phyloP scores from a whole-genome alignment of 1,140 invertebrate genomes.

The Drosophila kepulauana region DNA sequence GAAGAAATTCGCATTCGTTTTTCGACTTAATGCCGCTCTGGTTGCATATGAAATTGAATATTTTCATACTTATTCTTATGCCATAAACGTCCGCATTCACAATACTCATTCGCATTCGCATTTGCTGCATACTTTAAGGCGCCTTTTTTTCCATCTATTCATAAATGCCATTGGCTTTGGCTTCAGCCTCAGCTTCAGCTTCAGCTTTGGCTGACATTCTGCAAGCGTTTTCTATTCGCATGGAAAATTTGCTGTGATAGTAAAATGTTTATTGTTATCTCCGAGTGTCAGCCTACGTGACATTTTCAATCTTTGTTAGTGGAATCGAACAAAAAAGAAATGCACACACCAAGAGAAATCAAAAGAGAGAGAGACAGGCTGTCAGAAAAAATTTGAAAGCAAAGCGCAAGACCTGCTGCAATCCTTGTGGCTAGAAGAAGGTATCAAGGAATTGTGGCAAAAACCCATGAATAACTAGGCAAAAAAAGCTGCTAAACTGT shows the following conservation, averaged over 20 bases:
- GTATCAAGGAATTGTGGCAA: background rate
- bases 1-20: conserved; percentile 30
- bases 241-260: conserved; percentile 44
- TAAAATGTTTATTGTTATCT: conserved; percentile 57
- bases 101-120: conserved; percentile 8
- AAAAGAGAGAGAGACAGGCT: conserved; percentile 1
- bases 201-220: conserved; percentile 14
- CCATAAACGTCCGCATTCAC: conserved; percentile 42
- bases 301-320: conserved; percentile 51
- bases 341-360: background rate
- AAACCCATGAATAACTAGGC: background rate
- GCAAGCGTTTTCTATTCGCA: conserved; percentile 15
- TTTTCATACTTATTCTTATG: conserved; percentile 44
- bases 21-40: conserved; percentile 43
- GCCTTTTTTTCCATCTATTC: conserved; percentile 20
- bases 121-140: conserved; percentile 46
- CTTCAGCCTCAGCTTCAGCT: background rate
- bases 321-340: conserved; percentile 23
- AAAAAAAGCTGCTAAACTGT: conserved; percentile 10
- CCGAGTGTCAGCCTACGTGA: conserved; percentile 50
- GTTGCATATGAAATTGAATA: conserved; percentile 62
- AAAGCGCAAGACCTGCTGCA: conserved; percentile 5
- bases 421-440: background rate
- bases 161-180: conserved; percentile 43
- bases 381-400: conserved; percentile 6